Evolutionary conservation across 1,140 invertebrate genomes (phyloP), one percentile per base, ranked within the genome.

Genomic region (Agrypnia vestita): DNA sequence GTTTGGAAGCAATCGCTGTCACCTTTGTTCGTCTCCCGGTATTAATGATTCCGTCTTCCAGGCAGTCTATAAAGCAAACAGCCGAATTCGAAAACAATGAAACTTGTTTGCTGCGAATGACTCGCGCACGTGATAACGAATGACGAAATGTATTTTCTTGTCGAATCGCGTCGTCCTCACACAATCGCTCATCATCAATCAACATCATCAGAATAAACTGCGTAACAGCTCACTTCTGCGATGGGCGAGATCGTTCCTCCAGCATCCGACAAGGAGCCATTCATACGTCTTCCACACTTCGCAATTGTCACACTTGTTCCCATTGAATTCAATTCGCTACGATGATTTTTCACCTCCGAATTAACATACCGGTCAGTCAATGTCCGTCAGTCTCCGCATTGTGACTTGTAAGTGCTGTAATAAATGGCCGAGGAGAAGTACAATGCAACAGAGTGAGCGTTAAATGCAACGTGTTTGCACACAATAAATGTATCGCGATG

Each of bases 171-270:
- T 15, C 64, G 51, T 7, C 47, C 49, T 15, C 51, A 55, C 15
- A 82, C 78, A 82, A 82, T 82, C 64, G 64, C 64, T 47, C 19
- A 73, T 79, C 81, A 82, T 82, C 81, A 82, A 82, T 82, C 81
- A 82, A 72, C 46, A 46, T 69, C 76, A 77, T 67, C 8, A 17
- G 25, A 35, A 35, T 35, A 35, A 35, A 35, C 25, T 35, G 6
- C 13, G 19, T 72, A 56, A 74, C 71, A 56, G 35, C 71, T 74
- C 25, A 74, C 53, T 74, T 49, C 67, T 71, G 67, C 25, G 51
- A 72, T 13, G n/a, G 11, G n/a, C 25, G 56, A 61, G 8, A 25
- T 49, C 25, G 3, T 19, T 11, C 56, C 72, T 56, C 25, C 71
- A 44, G 21, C 51, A 35, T 74, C 53, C 19, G 15, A 44, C 13